Evolutionary conservation across 2,888 invertebrate species (phyloP), one percentile per base, ranked within the genome.

Genomic region (Agrotis exclamationis): DNA sequence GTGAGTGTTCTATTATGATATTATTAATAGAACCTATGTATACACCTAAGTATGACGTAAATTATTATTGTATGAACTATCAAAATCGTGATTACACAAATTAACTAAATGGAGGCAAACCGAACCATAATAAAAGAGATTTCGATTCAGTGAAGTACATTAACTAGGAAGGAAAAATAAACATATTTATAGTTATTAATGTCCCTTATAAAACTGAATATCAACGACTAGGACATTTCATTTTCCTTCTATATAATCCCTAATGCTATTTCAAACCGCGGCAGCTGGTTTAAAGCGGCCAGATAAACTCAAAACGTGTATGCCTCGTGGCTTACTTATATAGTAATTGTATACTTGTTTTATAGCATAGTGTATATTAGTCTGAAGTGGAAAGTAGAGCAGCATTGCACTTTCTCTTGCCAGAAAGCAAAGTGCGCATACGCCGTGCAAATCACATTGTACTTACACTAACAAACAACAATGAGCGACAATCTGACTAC

Each of bases 361-460:
- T 75, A 76, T 84, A 83, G 70, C 85, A 77, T 75, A 83, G 69
- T 77, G 89, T 90, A 91, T 88, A 87, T 91, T 88, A 88, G 91
- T 89, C 88, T 92, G 86, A 86, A 87, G 88, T 90, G 91, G 93
- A 95, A 96, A 95, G 95, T 95, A 85, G 95, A 93, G 90, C 95
- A 88, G 77, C 86, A 84, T 86, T 89, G 93, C 88, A 95, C 96
- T 96, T 96, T 96, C 96, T 94, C 95, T 90, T 83, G 85, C 86
- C 90, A 90, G 89, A 92, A 88, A 90, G 88, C 86, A 88, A 86
- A 87, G 88, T 86, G 93, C 88, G 92, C 93, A 91, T 87, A 86
- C 86, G 84, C 89, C 89, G 91, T 90, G 90, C 90, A 91, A 91
- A 91, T 92, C 89, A 89, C 89, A 90, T 89, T 90, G 87, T 89